Evolutionary conservation across 2,113 vertebrate species (phyloP).

Genomic region (Phalacrocorax carbo): DNA sequence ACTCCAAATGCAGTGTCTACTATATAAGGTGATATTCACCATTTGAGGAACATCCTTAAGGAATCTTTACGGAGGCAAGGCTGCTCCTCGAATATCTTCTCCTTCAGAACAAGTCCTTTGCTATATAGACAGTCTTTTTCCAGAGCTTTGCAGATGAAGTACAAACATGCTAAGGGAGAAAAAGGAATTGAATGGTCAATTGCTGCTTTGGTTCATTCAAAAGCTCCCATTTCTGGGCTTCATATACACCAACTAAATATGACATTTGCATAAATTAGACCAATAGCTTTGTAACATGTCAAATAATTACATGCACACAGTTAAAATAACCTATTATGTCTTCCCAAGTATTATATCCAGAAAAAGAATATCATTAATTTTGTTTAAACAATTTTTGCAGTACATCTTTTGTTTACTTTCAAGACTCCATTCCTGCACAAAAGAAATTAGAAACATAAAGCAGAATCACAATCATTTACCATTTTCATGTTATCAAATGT

Average conservation of each 20-base stretch:
- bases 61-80: conserved; percentile 92
- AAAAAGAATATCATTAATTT: not conserved
- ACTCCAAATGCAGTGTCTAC: not conserved
- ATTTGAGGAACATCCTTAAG: conserved; percentile 91
- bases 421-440: not conserved
- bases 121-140: conserved; percentile 92
- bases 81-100: conserved; percentile 95
- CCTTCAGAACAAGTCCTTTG: conserved; percentile 93
- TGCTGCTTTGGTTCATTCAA: not conserved
- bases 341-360: not conserved
- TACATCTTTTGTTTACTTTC: not conserved
- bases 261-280: not conserved
- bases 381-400: not conserved
- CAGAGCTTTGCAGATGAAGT: conserved; percentile 94
- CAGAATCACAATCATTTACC: not conserved
- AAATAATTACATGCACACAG: not conserved
- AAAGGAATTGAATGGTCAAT: not conserved
- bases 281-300: not conserved
- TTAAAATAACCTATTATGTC: not conserved
- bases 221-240: not conserved
- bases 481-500: not conserved
- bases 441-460: not conserved
- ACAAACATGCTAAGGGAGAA: conserved; percentile 84
- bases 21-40: conserved; percentile 71
- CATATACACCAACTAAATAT: not conserved